These are phyloP conservation scores for Cheilosia variabilis DNA, from an alignment of 2,888 invertebrate species.

Conservation along the genomic window DNA sequence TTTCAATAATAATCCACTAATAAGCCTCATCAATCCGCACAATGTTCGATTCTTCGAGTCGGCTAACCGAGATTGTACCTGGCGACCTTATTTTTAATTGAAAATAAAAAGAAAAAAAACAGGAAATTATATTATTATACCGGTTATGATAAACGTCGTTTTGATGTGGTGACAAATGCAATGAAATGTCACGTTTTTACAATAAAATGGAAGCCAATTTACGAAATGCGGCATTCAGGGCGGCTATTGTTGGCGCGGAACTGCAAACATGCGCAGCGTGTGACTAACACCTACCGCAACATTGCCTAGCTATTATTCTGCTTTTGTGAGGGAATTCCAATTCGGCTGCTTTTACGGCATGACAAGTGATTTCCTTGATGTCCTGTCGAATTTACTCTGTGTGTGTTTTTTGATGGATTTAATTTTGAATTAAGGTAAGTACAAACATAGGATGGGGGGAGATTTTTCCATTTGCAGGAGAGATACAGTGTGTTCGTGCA, in stretches of 20 bases:
- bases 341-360: background rate
- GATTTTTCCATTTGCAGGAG: background rate
- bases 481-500: background rate
- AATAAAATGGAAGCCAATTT: constrained; percentile 32
- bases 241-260: background rate
- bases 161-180: constrained; percentile 29
- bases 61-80: too few relatives aligned
- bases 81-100: constrained; percentile 7
- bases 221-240: background rate
- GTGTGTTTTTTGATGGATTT: background rate
- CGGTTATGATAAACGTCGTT: background rate
- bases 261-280: constrained; percentile 6
- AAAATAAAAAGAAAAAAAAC: background rate
- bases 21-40: constrained; percentile 19
- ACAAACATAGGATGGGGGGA: background rate
- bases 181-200: constrained; percentile 29
- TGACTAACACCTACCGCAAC: background rate
- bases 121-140: background rate
- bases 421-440: constrained; percentile 6
- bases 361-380: background rate
- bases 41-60: background rate
- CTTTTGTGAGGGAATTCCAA: background rate
- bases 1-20: constrained; percentile 18
- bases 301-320: constrained; percentile 4
- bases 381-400: background rate